A percentile compares a stretch with the other conserved stretches of the same genome.
phyloP scores from a whole-genome alignment of 2,888 invertebrate species.

The Brachyopa scutellaris region DNA sequence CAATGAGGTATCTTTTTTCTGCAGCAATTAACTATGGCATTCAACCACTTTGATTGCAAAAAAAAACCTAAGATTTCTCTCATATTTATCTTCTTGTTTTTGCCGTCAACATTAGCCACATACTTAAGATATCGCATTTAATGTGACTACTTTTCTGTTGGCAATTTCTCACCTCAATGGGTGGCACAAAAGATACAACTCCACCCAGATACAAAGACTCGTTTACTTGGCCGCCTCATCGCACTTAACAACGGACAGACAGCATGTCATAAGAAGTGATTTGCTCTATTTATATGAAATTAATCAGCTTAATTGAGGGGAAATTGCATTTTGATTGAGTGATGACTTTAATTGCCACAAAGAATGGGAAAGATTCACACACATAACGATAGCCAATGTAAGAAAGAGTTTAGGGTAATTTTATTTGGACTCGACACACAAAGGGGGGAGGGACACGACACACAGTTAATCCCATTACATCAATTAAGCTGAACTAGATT shows the following conservation, averaged over 20 bases:
- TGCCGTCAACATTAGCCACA: too few relatives aligned
- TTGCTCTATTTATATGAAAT: slow-evolving; percentile 69
- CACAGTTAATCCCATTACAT: slow-evolving; percentile 24
- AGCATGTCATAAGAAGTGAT: slow-evolving; percentile 67
- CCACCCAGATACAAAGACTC: slow-evolving; percentile 24
- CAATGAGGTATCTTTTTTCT: too few relatives aligned
- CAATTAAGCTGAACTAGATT: slow-evolving; percentile 41
- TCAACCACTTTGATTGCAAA: background rate
- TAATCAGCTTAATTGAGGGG: slow-evolving; percentile 69
- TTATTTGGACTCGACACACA: too few relatives aligned
- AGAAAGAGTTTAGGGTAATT: background rate
- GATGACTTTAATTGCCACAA: slow-evolving; percentile 65
- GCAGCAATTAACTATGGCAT: background rate
- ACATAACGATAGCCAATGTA: too few relatives aligned
- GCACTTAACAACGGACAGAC: slow-evolving; percentile 46
- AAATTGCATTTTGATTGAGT: slow-evolving; percentile 71
- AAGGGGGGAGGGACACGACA: background rate
- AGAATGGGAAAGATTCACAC: slow-evolving; percentile 58
- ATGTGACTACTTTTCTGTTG: slow-evolving; percentile 41
- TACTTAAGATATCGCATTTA: slow-evolving; percentile 33
- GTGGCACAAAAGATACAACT: slow-evolving; percentile 49
- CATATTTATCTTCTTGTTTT: too few relatives aligned
- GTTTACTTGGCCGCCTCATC: background rate
- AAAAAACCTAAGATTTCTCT: too few relatives aligned
- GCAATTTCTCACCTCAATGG: slow-evolving; percentile 57